Conservation (phyloP, 2,797 vertebrate genomes). For the Coracias cyanogaster region DNA sequence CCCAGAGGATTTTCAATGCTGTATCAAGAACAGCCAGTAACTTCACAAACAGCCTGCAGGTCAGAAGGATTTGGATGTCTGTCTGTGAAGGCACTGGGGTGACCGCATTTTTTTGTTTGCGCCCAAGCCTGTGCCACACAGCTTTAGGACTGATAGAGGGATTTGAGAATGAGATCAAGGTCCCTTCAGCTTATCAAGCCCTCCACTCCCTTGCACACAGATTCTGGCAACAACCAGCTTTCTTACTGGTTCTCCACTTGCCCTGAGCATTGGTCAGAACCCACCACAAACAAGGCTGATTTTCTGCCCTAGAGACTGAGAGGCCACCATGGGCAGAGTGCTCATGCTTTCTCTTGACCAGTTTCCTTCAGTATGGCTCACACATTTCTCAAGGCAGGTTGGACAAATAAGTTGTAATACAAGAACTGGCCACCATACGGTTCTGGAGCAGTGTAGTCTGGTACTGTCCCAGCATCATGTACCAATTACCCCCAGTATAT, state of each 20-base stretch:
- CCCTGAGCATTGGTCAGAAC: background rate
- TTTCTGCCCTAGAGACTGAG: background rate
- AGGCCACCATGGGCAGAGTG: background rate
- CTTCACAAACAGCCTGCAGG: background rate
- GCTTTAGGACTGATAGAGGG: background rate
- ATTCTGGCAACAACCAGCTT: background rate
- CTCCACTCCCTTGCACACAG: background rate
- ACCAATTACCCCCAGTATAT: rapidly evolving
- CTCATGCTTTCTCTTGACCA: background rate
- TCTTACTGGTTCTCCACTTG: rapidly evolving
- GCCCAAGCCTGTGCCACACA: background rate
- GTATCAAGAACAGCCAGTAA: background rate
- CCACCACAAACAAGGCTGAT: rapidly evolving
- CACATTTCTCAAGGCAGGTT: background rate
- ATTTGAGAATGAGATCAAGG: background rate
- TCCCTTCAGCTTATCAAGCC: background rate
- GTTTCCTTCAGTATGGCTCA: background rate
- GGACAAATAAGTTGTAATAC: background rate
- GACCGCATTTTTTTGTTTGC: background rate
- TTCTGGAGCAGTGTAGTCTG: background rate
- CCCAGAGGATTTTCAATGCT: background rate
- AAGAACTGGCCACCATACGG: rapidly evolving
- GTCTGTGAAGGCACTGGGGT: background rate
- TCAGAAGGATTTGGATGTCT: background rate
- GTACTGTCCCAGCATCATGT: rapidly evolving